Evolutionary conservation across 2,888 invertebrate genomes (phyloP).

Genomic region (Drosophila borealis): DNA sequence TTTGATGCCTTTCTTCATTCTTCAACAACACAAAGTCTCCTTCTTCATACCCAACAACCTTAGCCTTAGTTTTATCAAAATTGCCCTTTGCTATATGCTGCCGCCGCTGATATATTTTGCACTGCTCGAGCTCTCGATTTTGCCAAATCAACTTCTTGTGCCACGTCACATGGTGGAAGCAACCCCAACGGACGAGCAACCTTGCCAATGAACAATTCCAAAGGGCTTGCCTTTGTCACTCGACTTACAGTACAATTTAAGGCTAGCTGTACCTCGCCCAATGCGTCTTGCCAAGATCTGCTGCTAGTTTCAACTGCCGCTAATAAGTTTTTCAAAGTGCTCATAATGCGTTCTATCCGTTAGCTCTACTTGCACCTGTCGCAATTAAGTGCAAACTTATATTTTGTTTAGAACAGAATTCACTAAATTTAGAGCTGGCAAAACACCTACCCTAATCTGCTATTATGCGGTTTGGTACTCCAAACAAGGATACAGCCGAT

Average conservation of each 20-base stretch:
- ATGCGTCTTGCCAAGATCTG: no score
- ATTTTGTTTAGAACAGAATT: neutral
- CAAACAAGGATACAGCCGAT: neutral
- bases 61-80: neutral
- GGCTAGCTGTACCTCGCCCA: no score
- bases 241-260: neutral
- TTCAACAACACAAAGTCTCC: no score
- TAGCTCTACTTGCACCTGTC: constrained; percentile 1
- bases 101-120: constrained; percentile 1
- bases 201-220: neutral
- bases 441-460: no score
- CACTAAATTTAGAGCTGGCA: neutral
- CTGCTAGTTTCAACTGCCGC: no score
- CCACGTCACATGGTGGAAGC: neutral
- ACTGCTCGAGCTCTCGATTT: neutral
- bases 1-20: no score
- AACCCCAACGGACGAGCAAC: neutral
- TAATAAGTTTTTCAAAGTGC: no score
- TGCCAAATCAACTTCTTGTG: neutral
- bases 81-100: neutral
- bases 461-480: no score
- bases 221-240: neutral
- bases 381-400: neutral
- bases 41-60: no score
- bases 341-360: no score